phyloP scores from a whole-genome alignment of 2,888 invertebrate genomes.

The Drosophila pegasa region DNA sequence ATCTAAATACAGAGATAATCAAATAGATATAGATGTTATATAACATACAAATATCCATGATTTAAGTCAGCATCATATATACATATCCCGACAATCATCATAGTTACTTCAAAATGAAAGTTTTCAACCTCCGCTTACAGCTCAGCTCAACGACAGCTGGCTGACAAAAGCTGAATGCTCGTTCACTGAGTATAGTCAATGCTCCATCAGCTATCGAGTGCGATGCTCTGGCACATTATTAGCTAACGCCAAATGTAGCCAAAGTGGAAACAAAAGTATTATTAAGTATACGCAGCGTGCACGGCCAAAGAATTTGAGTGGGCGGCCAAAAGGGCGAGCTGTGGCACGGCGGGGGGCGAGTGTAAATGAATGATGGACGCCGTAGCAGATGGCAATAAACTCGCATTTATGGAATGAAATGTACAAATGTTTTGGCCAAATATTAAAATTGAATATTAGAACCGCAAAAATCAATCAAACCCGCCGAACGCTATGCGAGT shows the following conservation, averaged over 20 bases:
- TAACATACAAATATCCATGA: no score
- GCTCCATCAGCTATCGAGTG: no score
- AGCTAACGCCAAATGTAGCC: background rate
- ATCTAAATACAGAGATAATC: no score
- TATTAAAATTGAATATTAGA: conserved; percentile 51
- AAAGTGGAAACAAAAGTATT: background rate
- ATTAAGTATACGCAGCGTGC: conserved; percentile 36
- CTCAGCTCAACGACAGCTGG: background rate
- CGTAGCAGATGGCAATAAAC: conserved; percentile 37
- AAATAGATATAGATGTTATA: no score
- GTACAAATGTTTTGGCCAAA: conserved; percentile 50
- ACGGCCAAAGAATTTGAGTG: background rate
- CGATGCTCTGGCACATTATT: background rate
- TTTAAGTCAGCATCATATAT: no score
- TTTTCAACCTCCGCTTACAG: no score
- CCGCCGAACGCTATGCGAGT: conserved; percentile 14
- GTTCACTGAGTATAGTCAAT: background rate
- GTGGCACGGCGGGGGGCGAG: background rate
- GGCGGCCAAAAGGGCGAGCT: background rate
- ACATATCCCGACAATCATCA: no score
- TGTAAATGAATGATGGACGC: background rate
- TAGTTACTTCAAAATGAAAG: no score
- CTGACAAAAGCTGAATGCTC: background rate
- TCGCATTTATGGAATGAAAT: conserved; percentile 14
- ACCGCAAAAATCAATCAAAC: conserved; percentile 62